Base-by-base conservation (phyloP, 1,140 invertebrate species). In the Ceratina australensis region DNA sequence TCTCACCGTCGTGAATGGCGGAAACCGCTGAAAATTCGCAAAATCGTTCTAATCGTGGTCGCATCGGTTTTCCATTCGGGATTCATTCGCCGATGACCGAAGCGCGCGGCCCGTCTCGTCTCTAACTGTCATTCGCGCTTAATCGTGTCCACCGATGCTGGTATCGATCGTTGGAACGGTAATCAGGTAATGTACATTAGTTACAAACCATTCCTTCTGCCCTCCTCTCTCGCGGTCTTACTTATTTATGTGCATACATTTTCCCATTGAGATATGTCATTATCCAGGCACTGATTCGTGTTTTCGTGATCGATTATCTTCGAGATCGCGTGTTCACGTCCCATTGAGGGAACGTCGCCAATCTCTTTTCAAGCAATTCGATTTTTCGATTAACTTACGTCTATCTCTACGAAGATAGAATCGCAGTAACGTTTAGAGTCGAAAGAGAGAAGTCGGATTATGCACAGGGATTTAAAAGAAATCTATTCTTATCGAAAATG, bases 161-260 rank as follows among this genome's bases (percentile, higher is more conserved):
- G 33, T 85, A 85, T 85, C 74, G 83, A 85, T 85, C 82, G 78
- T 72, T 63, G n/a, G 54, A 64, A 54, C 67, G 63, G 33, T 42
- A 42, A 42, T 42, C 33, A 42, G 68, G 78, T 83, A 75, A 82
- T 75, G 82, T 82, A 78, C 80, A 79, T 83, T 82, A 83, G 76
- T 79, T 77, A 68, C 76, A 56, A 56, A 67, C 69, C 22, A 26
- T 50, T 7, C 67, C 2, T 42, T 42, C 52, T 54, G 52, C 13
- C 16, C 52, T 15, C 24, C 16, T 20, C 68, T 28, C 59, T 20
- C 8, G 22, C 59, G 50, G 24, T 10, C 68, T 56, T 57, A 64
- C 72, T 78, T 78, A 72, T 33, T 78, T 54, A 42, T 7, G 33
- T 42, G 33, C 33, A 42, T 42, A 42, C 33, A 42, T 72, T 49